Evolutionary conservation across 2,113 vertebrate species (phyloP), one percentile per base, ranked within the genome.

Genomic region (Chamaea fasciata): DNA sequence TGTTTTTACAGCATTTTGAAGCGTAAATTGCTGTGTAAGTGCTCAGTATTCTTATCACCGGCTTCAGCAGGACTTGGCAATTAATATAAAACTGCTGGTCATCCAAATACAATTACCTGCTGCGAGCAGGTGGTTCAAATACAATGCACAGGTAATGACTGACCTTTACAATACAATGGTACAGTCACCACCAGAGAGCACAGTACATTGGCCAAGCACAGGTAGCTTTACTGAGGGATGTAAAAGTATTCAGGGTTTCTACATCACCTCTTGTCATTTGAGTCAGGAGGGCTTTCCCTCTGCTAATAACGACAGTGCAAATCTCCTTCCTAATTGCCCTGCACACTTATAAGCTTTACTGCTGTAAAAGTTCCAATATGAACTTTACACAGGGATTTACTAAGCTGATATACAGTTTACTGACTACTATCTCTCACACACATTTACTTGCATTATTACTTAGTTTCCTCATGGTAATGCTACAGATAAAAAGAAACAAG

Each of bases 161-260:
- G 97, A 97, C 96, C 97, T 98, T 98, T 97, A 77, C 63, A 91
- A 95, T 57, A 97, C 90, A 97, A 97, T 95, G 83, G 86, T 77
- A 33, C 7, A 90, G 74, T 47, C 92, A 91, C 19, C 82, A 86
- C 52, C 87, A 91, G 83, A 76, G 87, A 95, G 80, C 65, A 89
- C 79, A 95, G 91, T 9, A 57, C 95, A 92, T 89, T 92, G 73
- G 91, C 70, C 93, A 96, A 92, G 89, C 83, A 91, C 82, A 94
- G 80, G 80, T 50, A 67, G 86, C 85, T 87, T 77, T 92, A 89
- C 76, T 55, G 80, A 93, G 65, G 90, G 83, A 94, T 91, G 42
- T 24, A 76, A 83, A 92, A 93, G 83, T 85, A 75, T 85, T 77
- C 85, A 80, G 8, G 55, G 79, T 35, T 73, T 80, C 83, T 55